Conservation (phyloP, 2,888 invertebrate species). For the Abrostola tripartita region DNA sequence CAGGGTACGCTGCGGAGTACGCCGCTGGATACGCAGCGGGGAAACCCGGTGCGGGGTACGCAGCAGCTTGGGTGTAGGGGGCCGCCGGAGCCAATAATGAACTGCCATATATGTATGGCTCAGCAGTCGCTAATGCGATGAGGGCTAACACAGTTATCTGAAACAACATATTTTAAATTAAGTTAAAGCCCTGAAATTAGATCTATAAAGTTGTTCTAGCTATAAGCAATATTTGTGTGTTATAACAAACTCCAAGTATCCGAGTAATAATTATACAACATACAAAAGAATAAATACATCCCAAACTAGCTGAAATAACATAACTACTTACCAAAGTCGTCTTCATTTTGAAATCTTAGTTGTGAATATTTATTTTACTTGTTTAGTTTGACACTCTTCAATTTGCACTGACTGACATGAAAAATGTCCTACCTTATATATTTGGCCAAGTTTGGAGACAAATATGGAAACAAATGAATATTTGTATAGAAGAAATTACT, state of each 20-base stretch:
- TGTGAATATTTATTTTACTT: constrained; percentile 51
- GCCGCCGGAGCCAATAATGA: constrained; percentile 42
- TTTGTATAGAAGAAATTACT: constrained; percentile 72
- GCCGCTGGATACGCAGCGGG: constrained; percentile 11
- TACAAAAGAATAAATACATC: constrained; percentile 43
- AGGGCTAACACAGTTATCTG: constrained; percentile 68
- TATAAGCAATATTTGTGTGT: not conserved
- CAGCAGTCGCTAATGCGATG: constrained; percentile 62
- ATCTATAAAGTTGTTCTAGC: not conserved
- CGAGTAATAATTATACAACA: constrained; percentile 12
- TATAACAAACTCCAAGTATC: constrained; percentile 6
- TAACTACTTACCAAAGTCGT: constrained; percentile 63
- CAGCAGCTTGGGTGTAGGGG: constrained; percentile 25
- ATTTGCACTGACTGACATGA: constrained; percentile 66
- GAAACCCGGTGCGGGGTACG: constrained; percentile 30
- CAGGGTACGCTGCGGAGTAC: constrained; percentile 14
- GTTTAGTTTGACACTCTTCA: constrained; percentile 58
- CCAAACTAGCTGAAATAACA: constrained; percentile 26
- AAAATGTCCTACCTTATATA: constrained; percentile 75
- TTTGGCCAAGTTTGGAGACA: constrained; percentile 67
- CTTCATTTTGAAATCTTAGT: constrained; percentile 60
- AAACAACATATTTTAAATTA: constrained; percentile 15
- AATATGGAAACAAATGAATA: constrained; percentile 68
- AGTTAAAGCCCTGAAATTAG: not conserved
- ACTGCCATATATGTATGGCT: constrained; percentile 64